A percentile compares a stretch with the other conserved stretches of the same genome.
These are phyloP conservation scores for Tinea trinotella DNA, from an alignment of 2,888 invertebrate genomes.

Conservation along the genomic window DNA sequence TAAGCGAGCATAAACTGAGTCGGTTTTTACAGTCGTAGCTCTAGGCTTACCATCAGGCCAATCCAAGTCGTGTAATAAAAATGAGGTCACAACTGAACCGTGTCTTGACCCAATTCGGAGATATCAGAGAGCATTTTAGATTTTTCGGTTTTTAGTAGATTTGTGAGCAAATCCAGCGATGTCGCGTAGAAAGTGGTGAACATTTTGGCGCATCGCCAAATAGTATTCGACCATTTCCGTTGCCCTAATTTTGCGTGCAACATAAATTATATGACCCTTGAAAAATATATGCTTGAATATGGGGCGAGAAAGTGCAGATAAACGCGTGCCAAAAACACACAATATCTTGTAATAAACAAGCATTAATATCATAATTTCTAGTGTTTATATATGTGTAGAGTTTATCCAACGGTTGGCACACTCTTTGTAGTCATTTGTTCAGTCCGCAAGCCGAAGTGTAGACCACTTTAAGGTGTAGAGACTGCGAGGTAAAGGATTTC, in stretches of 20 bases:
- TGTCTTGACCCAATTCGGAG: conserved; percentile 8
- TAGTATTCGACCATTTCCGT: conserved; percentile 42
- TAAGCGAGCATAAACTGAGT: no score
- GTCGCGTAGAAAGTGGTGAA: conserved; percentile 29
- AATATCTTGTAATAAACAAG: neutral
- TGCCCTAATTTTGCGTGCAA: conserved; percentile 50
- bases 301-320: neutral
- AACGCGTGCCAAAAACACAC: neutral
- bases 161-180: conserved; percentile 39
- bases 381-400: no score
- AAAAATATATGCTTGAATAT: neutral
- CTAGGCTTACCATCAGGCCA: no score
- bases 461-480: no score
- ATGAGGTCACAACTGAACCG: no score
- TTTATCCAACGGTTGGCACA: no score
- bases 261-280: conserved; percentile 28
- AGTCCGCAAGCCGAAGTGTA: no score
- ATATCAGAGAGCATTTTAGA: neutral
- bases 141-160: conserved; percentile 42
- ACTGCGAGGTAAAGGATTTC: no score
- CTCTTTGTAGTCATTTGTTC: no score
- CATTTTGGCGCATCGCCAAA: conserved; percentile 48
- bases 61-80: no score
- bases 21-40: no score
- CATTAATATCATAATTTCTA: no score